phyloP scores from a whole-genome alignment of 1,140 invertebrate genomes.

The Ridgeia piscesae region DNA sequence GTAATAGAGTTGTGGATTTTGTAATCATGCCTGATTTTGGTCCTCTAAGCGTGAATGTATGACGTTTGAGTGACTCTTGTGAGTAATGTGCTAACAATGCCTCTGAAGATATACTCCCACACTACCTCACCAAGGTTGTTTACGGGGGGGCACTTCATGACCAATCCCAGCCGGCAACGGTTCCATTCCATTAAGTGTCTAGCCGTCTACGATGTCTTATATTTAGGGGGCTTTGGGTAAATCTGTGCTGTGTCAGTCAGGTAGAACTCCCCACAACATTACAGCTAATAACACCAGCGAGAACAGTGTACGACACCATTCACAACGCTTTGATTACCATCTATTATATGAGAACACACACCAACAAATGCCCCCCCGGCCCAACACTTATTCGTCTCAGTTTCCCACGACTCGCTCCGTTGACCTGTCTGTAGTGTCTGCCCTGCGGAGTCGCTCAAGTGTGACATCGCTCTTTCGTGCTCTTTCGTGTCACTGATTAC shows the following conservation, averaged over 20 bases:
- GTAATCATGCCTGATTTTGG: background rate
- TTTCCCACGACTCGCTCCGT: background rate
- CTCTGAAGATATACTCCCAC: background rate
- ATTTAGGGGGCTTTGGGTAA: background rate
- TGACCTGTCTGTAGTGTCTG: background rate
- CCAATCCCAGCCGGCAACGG: background rate
- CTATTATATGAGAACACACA: background rate
- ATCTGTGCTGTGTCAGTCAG: background rate
- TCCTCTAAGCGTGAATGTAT: background rate
- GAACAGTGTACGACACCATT: background rate
- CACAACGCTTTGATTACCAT: background rate
- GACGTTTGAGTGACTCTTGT: too few relatives aligned
- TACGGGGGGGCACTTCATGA: too few relatives aligned
- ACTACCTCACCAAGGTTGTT: background rate
- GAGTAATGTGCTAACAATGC: too few relatives aligned
- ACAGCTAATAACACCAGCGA: background rate
- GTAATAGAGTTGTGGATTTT: too few relatives aligned
- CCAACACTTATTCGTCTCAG: background rate
- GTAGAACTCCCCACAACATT: background rate
- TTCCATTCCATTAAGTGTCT: background rate
- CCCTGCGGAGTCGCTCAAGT: background rate
- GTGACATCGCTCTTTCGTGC: background rate
- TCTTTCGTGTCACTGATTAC: background rate
- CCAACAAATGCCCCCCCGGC: background rate
- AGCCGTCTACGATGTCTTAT: background rate